phyloP scores from a whole-genome alignment of 1,140 invertebrate genomes.

The Plutomurus gul region DNA sequence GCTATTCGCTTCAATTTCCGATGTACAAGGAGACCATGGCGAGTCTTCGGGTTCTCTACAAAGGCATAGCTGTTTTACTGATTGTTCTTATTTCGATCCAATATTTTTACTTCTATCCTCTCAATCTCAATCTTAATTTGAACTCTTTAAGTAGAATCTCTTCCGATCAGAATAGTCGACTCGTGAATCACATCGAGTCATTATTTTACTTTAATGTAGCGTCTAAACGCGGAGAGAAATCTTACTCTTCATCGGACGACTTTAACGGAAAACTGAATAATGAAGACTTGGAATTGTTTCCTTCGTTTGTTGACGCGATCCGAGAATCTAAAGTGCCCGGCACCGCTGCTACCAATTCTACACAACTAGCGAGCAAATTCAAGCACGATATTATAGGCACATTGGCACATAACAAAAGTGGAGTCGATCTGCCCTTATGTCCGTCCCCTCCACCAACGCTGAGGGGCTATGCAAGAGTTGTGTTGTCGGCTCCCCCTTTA shows the following conservation, averaged over 20 bases:
- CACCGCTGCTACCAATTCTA: background rate
- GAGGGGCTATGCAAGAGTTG: constrained; percentile 39
- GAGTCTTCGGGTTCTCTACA: constrained; percentile 33
- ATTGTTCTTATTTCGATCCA: constrained; percentile 45
- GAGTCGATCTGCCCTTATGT: constrained; percentile 8
- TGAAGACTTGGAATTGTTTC: background rate
- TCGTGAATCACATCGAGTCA: constrained; percentile 11
- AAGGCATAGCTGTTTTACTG: constrained; percentile 24
- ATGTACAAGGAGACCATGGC: background rate
- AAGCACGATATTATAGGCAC: background rate
- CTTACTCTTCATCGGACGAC: background rate
- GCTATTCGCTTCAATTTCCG: too few species aligned
- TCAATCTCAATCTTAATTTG: constrained; percentile 9
- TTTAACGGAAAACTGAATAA: background rate
- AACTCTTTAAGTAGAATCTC: background rate
- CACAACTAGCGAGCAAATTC: background rate
- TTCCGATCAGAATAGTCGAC: background rate
- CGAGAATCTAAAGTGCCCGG: background rate
- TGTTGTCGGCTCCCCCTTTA: constrained; percentile 39
- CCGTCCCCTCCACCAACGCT: constrained; percentile 29
- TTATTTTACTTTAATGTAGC: constrained; percentile 40
- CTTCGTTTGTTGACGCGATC: background rate
- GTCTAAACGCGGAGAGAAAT: background rate
- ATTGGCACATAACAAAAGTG: background rate
- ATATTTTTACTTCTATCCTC: constrained; percentile 48